phyloP scores from a whole-genome alignment of 2,888 invertebrate genomes.

The Brachyopa scutellaris region DNA sequence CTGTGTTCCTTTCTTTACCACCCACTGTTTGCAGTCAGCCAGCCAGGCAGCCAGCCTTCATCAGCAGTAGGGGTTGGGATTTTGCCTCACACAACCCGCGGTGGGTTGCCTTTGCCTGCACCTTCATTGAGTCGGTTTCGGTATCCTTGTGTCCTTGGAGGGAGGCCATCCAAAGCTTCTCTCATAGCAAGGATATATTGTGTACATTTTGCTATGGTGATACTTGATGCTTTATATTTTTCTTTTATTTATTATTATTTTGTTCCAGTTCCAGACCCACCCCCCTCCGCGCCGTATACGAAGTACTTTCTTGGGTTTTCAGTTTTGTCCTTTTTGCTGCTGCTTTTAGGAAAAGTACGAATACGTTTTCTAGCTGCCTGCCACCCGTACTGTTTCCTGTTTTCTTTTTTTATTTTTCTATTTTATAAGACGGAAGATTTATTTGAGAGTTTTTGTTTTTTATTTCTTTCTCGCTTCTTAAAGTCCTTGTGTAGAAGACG shows the following conservation, averaged over 20 bases:
- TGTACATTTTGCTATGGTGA: constrained; percentile 72
- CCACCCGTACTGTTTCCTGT: constrained; percentile 40
- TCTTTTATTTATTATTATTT: constrained; percentile 25
- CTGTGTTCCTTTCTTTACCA: constrained; percentile 41
- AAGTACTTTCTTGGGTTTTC: constrained; percentile 50
- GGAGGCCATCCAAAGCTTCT: constrained; percentile 69
- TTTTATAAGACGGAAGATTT: constrained; percentile 67
- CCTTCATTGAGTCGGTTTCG: constrained; percentile 46
- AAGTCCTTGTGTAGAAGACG: constrained; percentile 5
- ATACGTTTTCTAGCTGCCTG: not conserved
- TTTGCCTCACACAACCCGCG: constrained; percentile 31
- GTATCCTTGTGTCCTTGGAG: constrained; percentile 62
- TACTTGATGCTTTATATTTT: constrained; percentile 67
- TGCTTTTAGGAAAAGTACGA: not conserved
- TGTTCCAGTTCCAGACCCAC: constrained; percentile 7
- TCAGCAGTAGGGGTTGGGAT: constrained; percentile 36
- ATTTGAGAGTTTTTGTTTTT: constrained; percentile 46
- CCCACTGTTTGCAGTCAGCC: constrained; percentile 61
- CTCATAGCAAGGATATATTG: constrained; percentile 65
- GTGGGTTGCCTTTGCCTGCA: constrained; percentile 21
- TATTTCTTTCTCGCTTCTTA: constrained; percentile 34
- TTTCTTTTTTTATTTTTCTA: too few relatives aligned
- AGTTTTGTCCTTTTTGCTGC: constrained; percentile 63
- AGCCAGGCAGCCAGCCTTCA: not conserved
- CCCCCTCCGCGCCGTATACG: too few relatives aligned